Evolutionary conservation across 2,888 invertebrate species (phyloP), one percentile per base, ranked within the genome.

Genomic region (Caradrina clavipalpis): DNA sequence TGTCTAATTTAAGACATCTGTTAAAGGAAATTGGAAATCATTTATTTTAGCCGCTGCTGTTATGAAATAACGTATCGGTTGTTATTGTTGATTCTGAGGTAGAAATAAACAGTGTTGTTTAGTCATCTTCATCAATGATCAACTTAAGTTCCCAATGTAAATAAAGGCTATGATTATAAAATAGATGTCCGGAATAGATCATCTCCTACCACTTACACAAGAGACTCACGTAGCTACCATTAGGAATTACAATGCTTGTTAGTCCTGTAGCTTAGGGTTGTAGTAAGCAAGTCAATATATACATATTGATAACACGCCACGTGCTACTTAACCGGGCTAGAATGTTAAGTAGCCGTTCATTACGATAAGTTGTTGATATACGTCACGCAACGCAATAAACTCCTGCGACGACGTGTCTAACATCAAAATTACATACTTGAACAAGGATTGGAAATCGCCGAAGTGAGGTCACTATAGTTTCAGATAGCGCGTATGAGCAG

Each of bases 281-380:
- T 65, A 67, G 68, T 39, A 65, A 59, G 57, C 73, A 80, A 73
- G 74, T 83, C 64, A 74, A 77, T 74, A 75, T 82, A 86, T 87
- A 83, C 85, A 86, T 89, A 88, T 83, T 85, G 86, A 86, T 89
- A 86, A 79, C 81, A 81, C 69, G 76, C 73, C 77, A 87, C 82
- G 78, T 81, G 80, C 78, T 61, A 65, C 42, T 76, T 69, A 76
- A 79, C 73, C 72, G 15, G 63, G 53, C 67, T 69, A 71, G 78
- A 84, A 86, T 86, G 53, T 74, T 80, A 85, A 88, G 76, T 73
- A 78, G 76, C 62, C 59, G 49, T 67, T 74, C 69, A 73, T 74
- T 76, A 77, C 81, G 80, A 78, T 85, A 84, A 76, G 63, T 79
- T 79, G 76, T 83, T 84, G 82, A 82, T 77, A 82, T 79, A 82